phyloP scores from a whole-genome alignment of 2,888 invertebrate species.

The Nebria brevicollis region DNA sequence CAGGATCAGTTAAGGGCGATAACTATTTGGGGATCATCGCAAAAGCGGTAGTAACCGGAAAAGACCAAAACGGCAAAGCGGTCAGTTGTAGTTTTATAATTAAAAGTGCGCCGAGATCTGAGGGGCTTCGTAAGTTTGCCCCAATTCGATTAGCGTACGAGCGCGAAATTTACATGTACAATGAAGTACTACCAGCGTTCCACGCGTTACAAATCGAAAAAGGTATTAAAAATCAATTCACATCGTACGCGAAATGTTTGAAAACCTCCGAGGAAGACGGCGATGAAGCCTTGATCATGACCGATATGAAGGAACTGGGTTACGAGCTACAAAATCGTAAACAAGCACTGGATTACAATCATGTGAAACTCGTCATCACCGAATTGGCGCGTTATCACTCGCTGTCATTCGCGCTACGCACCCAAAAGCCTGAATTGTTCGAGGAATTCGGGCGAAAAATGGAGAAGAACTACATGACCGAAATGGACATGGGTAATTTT shows the following conservation, averaged over 20 bases:
- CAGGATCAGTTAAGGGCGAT: slow-evolving; percentile 53
- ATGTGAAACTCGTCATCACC: slow-evolving; percentile 52
- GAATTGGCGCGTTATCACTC: slow-evolving; percentile 57
- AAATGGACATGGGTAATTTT: neutral
- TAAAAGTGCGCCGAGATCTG: slow-evolving; percentile 53
- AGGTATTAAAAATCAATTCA: slow-evolving; percentile 48
- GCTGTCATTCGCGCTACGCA: slow-evolving; percentile 54
- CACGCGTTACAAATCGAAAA: slow-evolving; percentile 51
- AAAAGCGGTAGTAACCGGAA: slow-evolving; percentile 47
- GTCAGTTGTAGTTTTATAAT: slow-evolving; percentile 49
- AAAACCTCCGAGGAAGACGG: slow-evolving; percentile 47
- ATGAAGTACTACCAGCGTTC: slow-evolving; percentile 53
- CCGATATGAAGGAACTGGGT: slow-evolving; percentile 52
- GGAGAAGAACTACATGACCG: slow-evolving; percentile 49
- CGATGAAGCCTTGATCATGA: slow-evolving; percentile 53
- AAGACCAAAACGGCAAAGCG: slow-evolving; percentile 40
- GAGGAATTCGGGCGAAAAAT: slow-evolving; percentile 48
- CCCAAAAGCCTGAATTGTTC: slow-evolving; percentile 53
- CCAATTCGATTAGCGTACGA: slow-evolving; percentile 52
- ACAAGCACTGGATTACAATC: slow-evolving; percentile 53
- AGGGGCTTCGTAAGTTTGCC: slow-evolving; percentile 49
- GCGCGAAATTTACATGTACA: slow-evolving; percentile 55
- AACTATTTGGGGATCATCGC: slow-evolving; percentile 55
- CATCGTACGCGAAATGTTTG: slow-evolving; percentile 48
- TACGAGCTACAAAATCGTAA: slow-evolving; percentile 51